phyloP scores from a whole-genome alignment of 2,113 vertebrate species.

The Peromyscus leucopus region DNA sequence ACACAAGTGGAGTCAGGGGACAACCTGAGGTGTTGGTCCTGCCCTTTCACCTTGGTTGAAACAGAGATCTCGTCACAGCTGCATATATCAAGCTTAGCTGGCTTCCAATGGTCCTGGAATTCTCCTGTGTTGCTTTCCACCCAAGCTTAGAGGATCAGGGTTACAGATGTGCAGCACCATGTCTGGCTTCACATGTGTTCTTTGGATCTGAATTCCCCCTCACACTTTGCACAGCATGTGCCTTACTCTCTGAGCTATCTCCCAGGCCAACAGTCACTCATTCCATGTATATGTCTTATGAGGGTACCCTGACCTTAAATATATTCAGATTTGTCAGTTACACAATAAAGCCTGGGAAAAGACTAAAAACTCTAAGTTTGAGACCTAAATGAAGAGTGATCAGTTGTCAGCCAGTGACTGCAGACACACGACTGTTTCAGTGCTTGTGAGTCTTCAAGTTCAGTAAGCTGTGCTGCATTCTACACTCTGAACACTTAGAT shows the following conservation, averaged over 20 bases:
- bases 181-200: too few species aligned
- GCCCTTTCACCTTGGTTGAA: not conserved
- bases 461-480: fast-evolving
- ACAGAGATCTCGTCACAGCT: not conserved
- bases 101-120: not conserved
- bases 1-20: not conserved
- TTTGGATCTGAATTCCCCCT: not conserved
- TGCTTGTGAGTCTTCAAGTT: fast-evolving
- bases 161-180: not conserved
- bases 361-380: not conserved
- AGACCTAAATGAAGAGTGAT: not conserved
- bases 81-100: not conserved
- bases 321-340: not conserved
- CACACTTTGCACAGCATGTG: not conserved
- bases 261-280: not conserved
- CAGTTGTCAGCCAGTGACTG: not conserved
- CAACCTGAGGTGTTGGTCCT: not conserved
- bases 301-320: not conserved
- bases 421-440: not conserved
- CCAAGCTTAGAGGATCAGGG: not conserved
- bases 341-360: not conserved
- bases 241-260: not conserved
- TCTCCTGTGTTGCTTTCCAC: not conserved
- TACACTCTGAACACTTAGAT: not conserved
- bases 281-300: not conserved